Evolutionary conservation across 2,888 invertebrate genomes (phyloP).

Genomic region (Luperina testacea): DNA sequence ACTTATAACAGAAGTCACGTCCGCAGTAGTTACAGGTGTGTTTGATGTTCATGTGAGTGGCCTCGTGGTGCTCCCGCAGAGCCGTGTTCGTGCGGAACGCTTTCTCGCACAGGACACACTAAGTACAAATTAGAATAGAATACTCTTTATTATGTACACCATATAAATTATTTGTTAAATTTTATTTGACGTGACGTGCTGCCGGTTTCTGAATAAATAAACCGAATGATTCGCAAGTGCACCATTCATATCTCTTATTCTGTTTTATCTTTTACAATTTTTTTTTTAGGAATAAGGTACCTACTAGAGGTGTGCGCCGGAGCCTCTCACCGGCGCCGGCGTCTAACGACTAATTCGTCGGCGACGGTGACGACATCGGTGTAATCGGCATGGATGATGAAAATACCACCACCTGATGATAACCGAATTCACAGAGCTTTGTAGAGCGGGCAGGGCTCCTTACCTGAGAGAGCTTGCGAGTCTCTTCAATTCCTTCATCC

Average conservation of each 20-base stretch:
- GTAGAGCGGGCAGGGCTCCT: too few relatives aligned
- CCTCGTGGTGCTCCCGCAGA: conserved; percentile 87
- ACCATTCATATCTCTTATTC: background rate
- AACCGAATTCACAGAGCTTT: too few relatives aligned
- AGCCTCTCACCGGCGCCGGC: too few relatives aligned
- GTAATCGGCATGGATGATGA: too few relatives aligned
- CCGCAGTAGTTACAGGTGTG: conserved; percentile 86
- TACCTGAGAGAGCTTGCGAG: too few relatives aligned
- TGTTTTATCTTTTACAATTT: background rate
- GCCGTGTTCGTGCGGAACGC: conserved; percentile 85
- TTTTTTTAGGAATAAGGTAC: background rate
- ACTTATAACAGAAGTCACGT: conserved; percentile 87
- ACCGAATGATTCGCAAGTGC: background rate
- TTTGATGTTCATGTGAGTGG: conserved; percentile 87
- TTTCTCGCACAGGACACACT: conserved; percentile 86
- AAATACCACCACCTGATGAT: too few relatives aligned
- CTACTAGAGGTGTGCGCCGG: too few relatives aligned
- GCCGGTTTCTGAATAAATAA: background rate
- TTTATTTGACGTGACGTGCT: background rate
- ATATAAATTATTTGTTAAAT: background rate
- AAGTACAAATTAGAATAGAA: too few relatives aligned
- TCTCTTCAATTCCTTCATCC: too few relatives aligned
- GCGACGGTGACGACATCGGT: too few relatives aligned
- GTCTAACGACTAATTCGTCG: too few relatives aligned
- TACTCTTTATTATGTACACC: too few relatives aligned